Conservation (phyloP, 2,797 vertebrate genomes). For the Pseudochirops corinnae region DNA sequence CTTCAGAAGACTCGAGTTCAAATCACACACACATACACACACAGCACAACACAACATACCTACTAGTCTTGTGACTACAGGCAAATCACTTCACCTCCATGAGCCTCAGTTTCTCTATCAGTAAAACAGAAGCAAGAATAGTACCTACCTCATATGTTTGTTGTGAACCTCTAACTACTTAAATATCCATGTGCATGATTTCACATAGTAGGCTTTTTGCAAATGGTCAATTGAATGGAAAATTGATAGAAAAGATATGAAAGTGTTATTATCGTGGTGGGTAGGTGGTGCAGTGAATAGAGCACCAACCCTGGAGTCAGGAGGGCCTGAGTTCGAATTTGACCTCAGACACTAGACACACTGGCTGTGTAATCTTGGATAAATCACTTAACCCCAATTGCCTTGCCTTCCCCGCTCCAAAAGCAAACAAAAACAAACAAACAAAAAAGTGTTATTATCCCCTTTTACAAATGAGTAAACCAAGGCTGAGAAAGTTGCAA, state of each 20-base stretch:
- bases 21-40: neutral
- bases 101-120: neutral
- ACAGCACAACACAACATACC: neutral
- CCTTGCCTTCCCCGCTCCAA: too few species aligned
- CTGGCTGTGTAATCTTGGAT: too few species aligned
- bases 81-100: neutral
- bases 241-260: neutral
- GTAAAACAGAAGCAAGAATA: neutral
- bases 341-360: too few species aligned
- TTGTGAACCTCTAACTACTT: neutral
- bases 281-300: too few species aligned
- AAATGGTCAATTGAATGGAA: neutral
- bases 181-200: neutral
- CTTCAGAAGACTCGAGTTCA: neutral
- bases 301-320: too few species aligned
- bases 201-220: neutral
- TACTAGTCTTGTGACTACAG: neutral
- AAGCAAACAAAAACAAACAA: too few species aligned
- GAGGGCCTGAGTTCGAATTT: too few species aligned
- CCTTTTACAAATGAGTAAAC: neutral
- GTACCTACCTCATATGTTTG: neutral
- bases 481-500: neutral
- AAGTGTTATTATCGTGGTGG: neutral
- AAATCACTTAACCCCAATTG: too few species aligned
- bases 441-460: neutral